Percentiles rank a stretch among this genome's conserved stretches.
Conservation (phyloP, 2,113 vertebrate genomes). For the Sialia sialis region DNA sequence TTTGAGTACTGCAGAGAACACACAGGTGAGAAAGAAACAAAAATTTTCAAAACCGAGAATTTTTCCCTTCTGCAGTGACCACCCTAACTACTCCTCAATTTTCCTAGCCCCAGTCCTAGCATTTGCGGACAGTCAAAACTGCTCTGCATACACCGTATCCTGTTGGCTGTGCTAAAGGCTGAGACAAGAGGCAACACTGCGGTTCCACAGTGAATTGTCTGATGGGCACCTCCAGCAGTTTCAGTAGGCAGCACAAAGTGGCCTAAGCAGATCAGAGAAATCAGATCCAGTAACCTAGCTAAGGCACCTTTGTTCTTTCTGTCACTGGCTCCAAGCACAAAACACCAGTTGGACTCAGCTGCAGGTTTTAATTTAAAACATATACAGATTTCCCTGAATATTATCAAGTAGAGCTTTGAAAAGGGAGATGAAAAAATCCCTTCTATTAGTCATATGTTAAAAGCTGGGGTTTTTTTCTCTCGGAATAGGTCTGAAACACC, state of each 20-base stretch:
- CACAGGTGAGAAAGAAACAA: background rate
- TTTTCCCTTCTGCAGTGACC: background rate
- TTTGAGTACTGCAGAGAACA: background rate
- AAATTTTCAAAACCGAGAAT: background rate
- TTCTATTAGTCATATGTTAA: background rate
- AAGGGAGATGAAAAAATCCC: background rate
- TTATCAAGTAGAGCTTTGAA: background rate
- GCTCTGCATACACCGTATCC: background rate
- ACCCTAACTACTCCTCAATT: background rate
- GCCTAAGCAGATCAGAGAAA: background rate
- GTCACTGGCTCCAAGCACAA: background rate
- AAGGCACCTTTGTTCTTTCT: background rate
- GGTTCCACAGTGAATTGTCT: background rate
- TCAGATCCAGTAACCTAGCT: background rate
- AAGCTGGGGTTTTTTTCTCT: background rate
- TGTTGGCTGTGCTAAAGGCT: background rate
- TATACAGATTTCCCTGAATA: background rate
- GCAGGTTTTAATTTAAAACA: constrained; percentile 27
- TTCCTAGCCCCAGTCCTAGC: background rate
- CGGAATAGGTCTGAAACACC: background rate
- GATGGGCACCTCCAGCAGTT: background rate
- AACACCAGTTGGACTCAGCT: background rate
- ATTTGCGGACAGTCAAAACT: background rate
- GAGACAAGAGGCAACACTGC: background rate
- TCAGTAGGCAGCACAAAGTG: background rate